phyloP scores from a whole-genome alignment of 2,797 vertebrate genomes.

The Gila robusta region DNA sequence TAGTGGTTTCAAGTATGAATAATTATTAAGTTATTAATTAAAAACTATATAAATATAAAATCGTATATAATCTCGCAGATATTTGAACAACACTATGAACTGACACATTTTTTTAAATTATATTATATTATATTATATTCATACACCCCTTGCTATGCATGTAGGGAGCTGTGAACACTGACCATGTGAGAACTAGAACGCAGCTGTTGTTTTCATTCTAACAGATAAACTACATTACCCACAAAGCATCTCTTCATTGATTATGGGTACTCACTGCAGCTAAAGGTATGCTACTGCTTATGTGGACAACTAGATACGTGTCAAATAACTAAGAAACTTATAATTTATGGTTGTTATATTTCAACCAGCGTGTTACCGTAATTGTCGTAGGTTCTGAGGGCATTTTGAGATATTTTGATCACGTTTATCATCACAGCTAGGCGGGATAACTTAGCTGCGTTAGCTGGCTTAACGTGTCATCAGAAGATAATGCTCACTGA shows the following conservation, averaged over 20 bases:
- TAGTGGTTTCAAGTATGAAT: background rate
- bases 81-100: background rate
- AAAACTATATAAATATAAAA: background rate
- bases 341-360: background rate
- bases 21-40: background rate
- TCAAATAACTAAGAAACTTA: background rate
- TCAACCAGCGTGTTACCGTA: background rate
- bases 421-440: background rate
- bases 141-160: background rate
- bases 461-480: slow-evolving; percentile 3
- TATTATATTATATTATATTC: background rate
- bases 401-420: background rate
- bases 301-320: background rate
- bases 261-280: background rate
- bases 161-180: background rate
- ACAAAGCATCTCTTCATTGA: background rate
- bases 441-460: background rate
- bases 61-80: too few species aligned
- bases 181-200: background rate
- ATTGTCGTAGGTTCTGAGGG: background rate
- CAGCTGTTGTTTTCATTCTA: background rate
- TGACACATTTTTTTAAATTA: background rate
- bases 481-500: background rate
- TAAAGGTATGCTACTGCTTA: slow-evolving; percentile 22
- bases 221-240: slow-evolving; percentile 32